Percentiles rank a stretch among this genome's conserved stretches.
These are phyloP conservation scores for Bettongia penicillata DNA, from an alignment of 2,113 vertebrate genomes.

Conservation along the genomic window DNA sequence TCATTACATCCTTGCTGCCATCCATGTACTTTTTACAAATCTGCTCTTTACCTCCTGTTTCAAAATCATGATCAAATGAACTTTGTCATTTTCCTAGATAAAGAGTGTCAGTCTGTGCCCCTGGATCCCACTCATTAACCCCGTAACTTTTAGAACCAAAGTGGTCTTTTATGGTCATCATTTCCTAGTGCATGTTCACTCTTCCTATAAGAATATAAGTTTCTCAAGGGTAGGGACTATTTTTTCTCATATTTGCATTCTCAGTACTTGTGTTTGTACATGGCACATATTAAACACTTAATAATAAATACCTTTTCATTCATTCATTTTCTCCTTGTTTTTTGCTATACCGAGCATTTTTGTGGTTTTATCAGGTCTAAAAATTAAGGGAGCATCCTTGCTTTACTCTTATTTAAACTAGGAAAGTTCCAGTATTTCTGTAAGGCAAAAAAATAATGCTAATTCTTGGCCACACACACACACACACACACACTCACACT, in stretches of 20 bases:
- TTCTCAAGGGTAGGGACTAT: neutral
- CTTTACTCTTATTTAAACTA: neutral
- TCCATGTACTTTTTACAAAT: neutral
- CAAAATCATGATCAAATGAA: neutral
- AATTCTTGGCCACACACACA: neutral
- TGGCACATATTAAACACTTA: neutral
- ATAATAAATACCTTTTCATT: neutral
- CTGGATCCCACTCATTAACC: neutral
- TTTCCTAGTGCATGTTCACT: neutral
- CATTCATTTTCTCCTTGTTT: neutral
- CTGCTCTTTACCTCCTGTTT: neutral
- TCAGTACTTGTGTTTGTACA: neutral
- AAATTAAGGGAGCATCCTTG: neutral
- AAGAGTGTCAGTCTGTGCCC: neutral
- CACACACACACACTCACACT: neutral
- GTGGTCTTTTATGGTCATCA: neutral
- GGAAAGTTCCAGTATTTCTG: neutral
- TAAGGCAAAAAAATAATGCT: neutral
- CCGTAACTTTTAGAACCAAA: neutral
- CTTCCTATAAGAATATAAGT: neutral
- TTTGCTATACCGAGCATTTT: neutral
- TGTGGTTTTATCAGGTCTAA: neutral
- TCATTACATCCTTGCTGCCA: neutral
- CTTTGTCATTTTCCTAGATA: neutral
- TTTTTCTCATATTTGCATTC: neutral